A percentile compares a stretch with the other conserved stretches of the same genome.
Evolutionary conservation across 2,113 vertebrate genomes (phyloP).

Genomic region (Pelecanus crispus): DNA sequence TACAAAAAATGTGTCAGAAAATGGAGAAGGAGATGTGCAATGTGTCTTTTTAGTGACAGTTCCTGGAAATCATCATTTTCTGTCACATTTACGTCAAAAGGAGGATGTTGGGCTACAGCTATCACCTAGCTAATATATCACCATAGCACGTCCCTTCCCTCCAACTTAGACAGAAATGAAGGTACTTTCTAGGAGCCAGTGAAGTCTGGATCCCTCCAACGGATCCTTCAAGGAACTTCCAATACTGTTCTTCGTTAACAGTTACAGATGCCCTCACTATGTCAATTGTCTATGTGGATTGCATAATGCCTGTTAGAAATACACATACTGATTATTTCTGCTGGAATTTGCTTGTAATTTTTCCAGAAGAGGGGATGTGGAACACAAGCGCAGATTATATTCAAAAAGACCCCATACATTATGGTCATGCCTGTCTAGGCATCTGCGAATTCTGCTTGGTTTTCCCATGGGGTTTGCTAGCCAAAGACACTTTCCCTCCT

Average conservation of each 20-base stretch:
- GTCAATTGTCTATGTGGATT: background rate
- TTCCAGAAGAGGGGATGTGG: background rate
- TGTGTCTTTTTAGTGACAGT: background rate
- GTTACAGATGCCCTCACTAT: background rate
- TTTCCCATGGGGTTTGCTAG: background rate
- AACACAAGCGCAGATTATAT: background rate
- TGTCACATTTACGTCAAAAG: background rate
- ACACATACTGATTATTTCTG: background rate
- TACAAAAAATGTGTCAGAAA: background rate
- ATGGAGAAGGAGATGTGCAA: background rate
- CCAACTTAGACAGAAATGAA: background rate
- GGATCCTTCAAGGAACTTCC: background rate
- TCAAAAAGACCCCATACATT: background rate
- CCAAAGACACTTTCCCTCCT: background rate
- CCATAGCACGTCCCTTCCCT: background rate
- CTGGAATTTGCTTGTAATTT: background rate
- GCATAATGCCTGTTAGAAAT: background rate
- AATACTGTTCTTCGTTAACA: background rate
- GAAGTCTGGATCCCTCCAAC: background rate
- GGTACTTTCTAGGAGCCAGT: background rate
- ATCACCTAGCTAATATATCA: background rate
- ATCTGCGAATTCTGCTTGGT: background rate
- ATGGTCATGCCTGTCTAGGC: background rate
- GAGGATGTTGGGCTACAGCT: background rate
- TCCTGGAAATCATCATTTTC: background rate